Evolutionary conservation across 2,888 invertebrate species (phyloP).

Genomic region (Drosophila cyrtoloma): DNA sequence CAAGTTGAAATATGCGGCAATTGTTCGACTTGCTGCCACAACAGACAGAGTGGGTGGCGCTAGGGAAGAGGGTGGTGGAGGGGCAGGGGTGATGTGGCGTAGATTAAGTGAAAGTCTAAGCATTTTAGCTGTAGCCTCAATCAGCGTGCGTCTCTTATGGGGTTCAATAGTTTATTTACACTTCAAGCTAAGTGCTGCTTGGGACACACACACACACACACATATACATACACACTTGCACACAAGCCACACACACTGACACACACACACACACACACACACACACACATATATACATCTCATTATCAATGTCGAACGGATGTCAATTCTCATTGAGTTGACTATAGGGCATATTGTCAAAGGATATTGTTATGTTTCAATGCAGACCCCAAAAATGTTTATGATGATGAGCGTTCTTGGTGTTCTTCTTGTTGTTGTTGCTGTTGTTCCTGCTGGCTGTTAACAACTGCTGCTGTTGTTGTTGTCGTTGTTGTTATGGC

Average conservation of each 20-base stretch:
- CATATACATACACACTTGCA: constrained; percentile 11
- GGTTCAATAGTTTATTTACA: constrained; percentile 67
- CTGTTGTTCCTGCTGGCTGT: constrained; percentile 24
- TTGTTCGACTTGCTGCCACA: constrained; percentile 55
- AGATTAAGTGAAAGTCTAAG: constrained; percentile 67
- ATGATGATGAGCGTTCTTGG: constrained; percentile 36
- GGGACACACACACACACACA: constrained; percentile 19
- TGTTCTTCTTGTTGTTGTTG: constrained; percentile 30
- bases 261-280: constrained; percentile 13
- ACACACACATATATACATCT: constrained; percentile 39
- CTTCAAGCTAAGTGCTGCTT: constrained; percentile 52
- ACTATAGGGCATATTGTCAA: constrained; percentile 76
- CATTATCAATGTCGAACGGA: constrained; percentile 78
- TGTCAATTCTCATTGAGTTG: constrained; percentile 74
- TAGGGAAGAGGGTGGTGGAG: neutral
- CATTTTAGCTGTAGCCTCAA: constrained; percentile 58
- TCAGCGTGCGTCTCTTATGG: constrained; percentile 43
- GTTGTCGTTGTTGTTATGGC: constrained; percentile 6
- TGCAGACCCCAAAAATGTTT: constrained; percentile 47
- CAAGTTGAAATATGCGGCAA: constrained; percentile 76
- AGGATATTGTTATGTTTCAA: constrained; percentile 79
- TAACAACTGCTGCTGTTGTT: constrained; percentile 24
- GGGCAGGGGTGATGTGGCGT: neutral
- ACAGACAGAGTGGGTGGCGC: constrained; percentile 3
- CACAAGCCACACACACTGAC: constrained; percentile 25